Conservation (phyloP, 2,888 invertebrate genomes). For the Amiota minor region DNA sequence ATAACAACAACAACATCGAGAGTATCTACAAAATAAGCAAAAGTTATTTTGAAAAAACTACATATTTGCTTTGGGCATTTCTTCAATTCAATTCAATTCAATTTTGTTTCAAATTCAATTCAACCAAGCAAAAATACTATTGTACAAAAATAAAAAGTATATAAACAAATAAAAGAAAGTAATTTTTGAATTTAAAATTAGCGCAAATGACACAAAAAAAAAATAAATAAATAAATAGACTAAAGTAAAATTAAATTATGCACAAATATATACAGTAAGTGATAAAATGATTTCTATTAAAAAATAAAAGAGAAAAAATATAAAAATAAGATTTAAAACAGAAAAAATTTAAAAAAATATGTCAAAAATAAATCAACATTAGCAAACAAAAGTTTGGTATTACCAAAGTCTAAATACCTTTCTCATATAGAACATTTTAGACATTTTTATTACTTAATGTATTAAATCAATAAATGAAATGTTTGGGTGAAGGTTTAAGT, state of each 20-base stretch:
- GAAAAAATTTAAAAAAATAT: conserved; percentile 36
- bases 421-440: no score
- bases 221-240: conserved; percentile 37
- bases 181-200: conserved; percentile 8
- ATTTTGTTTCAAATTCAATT: conserved; percentile 40
- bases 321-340: conserved; percentile 15
- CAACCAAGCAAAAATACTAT: conserved; percentile 12
- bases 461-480: no score
- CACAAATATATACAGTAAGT: conserved; percentile 35
- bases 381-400: no score
- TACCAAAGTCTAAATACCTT: neutral
- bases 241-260: conserved; percentile 26
- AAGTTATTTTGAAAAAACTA: conserved; percentile 20
- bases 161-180: conserved; percentile 5
- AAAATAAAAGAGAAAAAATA: conserved; percentile 2
- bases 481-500: no score
- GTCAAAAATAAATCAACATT: neutral
- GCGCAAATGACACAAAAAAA: conserved; percentile 42
- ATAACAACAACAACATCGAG: conserved; percentile 10
- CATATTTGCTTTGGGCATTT: conserved; percentile 11
- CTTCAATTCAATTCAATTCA: conserved; percentile 37
- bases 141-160: neutral
- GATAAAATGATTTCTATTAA: conserved; percentile 39
- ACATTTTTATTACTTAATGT: no score
- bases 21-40: neutral